These are phyloP conservation scores for Polydrusus cervinus DNA, from an alignment of 2,888 invertebrate species.

Conservation along the genomic window DNA sequence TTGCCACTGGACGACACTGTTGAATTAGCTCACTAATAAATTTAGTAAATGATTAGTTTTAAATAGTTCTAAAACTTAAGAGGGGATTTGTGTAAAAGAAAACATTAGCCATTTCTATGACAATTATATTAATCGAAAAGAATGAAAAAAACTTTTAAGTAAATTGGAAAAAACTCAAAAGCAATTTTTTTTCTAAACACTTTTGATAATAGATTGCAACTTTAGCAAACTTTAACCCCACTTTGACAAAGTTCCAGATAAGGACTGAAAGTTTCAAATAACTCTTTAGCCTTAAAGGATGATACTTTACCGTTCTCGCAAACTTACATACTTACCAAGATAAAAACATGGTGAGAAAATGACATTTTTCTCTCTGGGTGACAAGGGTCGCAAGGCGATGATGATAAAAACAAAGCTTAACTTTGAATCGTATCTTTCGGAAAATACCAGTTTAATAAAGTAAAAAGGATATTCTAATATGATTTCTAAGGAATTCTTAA, in stretches of 20 bases:
- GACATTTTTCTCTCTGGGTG: conserved; percentile 36
- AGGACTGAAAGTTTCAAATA: conserved; percentile 33
- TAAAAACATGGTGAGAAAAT: conserved; percentile 38
- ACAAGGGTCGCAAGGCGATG: conserved; percentile 21
- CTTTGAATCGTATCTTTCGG: not conserved
- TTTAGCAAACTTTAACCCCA: conserved; percentile 29
- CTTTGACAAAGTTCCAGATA: conserved; percentile 36
- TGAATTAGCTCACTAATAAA: too few relatives aligned
- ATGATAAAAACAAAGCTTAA: conserved; percentile 12
- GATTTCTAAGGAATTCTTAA: too few relatives aligned
- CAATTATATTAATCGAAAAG: too few relatives aligned
- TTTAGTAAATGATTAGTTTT: too few relatives aligned
- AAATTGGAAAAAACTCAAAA: conserved; percentile 8
- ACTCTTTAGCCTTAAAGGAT: conserved; percentile 36
- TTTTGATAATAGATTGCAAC: conserved; percentile 28
- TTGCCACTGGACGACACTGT: too few relatives aligned
- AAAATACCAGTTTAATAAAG: not conserved
- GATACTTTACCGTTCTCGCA: conserved; percentile 25
- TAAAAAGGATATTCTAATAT: not conserved
- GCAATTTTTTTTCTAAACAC: conserved; percentile 29
- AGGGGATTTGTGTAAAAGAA: too few relatives aligned
- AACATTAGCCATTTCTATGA: too few relatives aligned
- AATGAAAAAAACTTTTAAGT: conserved; percentile 2
- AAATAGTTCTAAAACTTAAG: too few relatives aligned
- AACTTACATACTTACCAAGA: conserved; percentile 37